Base-by-base conservation (phyloP, 2,113 vertebrate genomes). In the Rhea pennata region DNA sequence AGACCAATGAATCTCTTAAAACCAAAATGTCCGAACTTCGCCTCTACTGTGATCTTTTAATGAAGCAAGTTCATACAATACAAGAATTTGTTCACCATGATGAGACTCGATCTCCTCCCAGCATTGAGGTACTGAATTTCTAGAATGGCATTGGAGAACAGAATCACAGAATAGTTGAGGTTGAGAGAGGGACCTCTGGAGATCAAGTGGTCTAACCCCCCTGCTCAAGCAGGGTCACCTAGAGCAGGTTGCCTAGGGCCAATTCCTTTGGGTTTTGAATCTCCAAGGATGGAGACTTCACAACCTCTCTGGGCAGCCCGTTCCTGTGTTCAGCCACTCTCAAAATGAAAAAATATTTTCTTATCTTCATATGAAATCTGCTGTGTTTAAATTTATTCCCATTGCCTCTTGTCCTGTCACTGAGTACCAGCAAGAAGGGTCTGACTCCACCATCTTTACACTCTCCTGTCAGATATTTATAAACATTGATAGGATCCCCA, bases 1-100 rank as follows among this genome's bases (percentile, higher is more conserved):
- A 99, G 98, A 99, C 98, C 93, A 99, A 93, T 85, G 98, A 99
- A 96, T 99, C 99, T 96, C 97, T 99, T 96, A 99, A 99, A 98
- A 99, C 99, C 70, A 99, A 99, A 98, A 99, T 99, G 99, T 99
- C 99, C 0, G 99, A 99, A 96, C 98, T 99, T 84, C 99, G 99
- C 76, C 98, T 99, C 85, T 99, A 99, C 98, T 99, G 99, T 97
- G 99, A 99, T 98, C 98, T 99, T 88, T 94, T 99, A 88, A 98
- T 99, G 98, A 98, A 99, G 85, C 99, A 99, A 97, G 99, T 99
- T 93, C 98, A 98, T 96, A 99, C 98, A 6, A 99, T 99, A 96
- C 98, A 99, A 96, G 98, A 98, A 96, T 98, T 98, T 91, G 98
- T 98, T 93, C 98, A 98, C 53, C 98, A 94, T 42, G 98, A 98